These are phyloP conservation scores for Alethe castanea DNA, from an alignment of 2,113 vertebrate species.

Conservation along the genomic window DNA sequence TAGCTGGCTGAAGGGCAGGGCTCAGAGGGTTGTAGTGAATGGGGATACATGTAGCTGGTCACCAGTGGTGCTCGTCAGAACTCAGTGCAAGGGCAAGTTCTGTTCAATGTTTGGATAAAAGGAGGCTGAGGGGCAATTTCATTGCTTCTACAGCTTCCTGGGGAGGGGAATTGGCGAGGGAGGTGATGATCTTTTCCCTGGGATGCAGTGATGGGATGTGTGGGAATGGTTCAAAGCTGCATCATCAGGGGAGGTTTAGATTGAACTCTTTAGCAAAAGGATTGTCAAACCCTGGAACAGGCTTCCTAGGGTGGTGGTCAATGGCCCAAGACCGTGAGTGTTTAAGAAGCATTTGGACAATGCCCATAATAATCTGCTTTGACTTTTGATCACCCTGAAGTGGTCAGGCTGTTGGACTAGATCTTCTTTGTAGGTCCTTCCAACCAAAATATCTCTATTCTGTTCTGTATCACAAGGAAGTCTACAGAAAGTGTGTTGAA, in stretches of 20 bases:
- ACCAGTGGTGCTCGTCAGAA: neutral
- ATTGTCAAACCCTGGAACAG: neutral
- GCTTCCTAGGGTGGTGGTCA: neutral
- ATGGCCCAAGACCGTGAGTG: neutral
- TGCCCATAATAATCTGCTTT: neutral
- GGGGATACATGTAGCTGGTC: neutral
- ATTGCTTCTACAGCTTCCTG: neutral
- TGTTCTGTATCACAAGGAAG: neutral
- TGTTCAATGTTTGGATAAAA: neutral
- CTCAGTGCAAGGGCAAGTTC: neutral
- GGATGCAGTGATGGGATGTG: neutral
- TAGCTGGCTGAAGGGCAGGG: neutral
- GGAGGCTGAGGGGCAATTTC: neutral
- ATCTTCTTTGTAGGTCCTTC: neutral
- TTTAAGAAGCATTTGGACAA: neutral
- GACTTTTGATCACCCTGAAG: neutral
- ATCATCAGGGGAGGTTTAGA: neutral
- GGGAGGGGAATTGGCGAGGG: neutral
- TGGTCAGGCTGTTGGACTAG: neutral
- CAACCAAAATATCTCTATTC: neutral
- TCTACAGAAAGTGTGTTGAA: neutral
- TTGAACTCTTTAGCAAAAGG: neutral
- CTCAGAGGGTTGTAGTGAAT: neutral
- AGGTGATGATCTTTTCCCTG: neutral
- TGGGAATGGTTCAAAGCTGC: neutral